A percentile compares a stretch with the other conserved stretches of the same genome.
Evolutionary conservation across 2,888 invertebrate species (phyloP).

Genomic region (Bimastos eiseni): DNA sequence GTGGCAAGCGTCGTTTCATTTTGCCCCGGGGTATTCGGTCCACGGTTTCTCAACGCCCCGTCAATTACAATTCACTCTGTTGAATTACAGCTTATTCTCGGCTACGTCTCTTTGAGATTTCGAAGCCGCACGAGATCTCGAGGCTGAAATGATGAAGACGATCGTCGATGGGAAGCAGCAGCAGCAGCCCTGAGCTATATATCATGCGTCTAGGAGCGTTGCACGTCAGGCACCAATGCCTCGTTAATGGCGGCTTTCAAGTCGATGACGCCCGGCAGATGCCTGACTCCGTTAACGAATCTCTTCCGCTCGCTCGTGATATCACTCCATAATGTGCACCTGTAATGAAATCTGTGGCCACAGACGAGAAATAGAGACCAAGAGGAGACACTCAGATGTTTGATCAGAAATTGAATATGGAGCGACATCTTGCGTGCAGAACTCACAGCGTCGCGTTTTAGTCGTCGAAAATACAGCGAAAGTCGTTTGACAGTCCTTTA

Average conservation of each 20-base stretch:
- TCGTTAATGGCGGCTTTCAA: slow-evolving; percentile 3
- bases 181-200: not conserved
- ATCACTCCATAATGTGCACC: not conserved
- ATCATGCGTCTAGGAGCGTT: not conserved
- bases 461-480: not conserved
- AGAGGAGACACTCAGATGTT: not conserved
- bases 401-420: not conserved
- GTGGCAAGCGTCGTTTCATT: not conserved
- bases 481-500: not conserved
- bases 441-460: too few relatives aligned
- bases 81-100: not conserved
- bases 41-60: not conserved
- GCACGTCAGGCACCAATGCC: not conserved
- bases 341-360: not conserved
- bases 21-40: not conserved
- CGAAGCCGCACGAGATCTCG: not conserved
- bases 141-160: not conserved
- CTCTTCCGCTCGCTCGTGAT: not conserved
- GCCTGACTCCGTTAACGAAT: not conserved
- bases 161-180: not conserved
- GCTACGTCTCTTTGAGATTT: not conserved
- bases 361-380: not conserved
- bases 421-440: not conserved
- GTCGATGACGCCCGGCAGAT: not conserved
- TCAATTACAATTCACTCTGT: not conserved